Evolutionary conservation across 2,888 invertebrate species (phyloP).

Genomic region (Mantis religiosa): DNA sequence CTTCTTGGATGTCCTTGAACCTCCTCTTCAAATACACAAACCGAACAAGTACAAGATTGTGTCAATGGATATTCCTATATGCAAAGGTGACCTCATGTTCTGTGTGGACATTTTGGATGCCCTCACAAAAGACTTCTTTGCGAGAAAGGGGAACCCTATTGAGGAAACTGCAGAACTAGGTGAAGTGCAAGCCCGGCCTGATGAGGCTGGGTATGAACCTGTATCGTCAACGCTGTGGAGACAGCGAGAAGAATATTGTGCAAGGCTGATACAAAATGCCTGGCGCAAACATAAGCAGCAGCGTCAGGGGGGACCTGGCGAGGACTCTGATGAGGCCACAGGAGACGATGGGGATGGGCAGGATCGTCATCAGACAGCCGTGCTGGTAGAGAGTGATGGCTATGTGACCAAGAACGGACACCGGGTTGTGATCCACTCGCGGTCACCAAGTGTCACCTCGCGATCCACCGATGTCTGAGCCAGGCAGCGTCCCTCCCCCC

Average conservation of each 20-base stretch:
- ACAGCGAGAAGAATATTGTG: slow-evolving; percentile 95
- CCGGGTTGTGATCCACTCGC: slow-evolving; percentile 85
- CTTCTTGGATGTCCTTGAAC: slow-evolving; percentile 93
- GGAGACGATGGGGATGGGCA: slow-evolving; percentile 27
- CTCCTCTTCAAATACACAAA: slow-evolving; percentile 94
- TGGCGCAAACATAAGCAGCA: slow-evolving; percentile 85
- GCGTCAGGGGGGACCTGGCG: slow-evolving; percentile 54
- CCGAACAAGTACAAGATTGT: slow-evolving; percentile 99
- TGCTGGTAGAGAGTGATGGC: slow-evolving; percentile 78
- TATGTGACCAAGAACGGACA: slow-evolving; percentile 82
- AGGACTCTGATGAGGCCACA: slow-evolving; percentile 45
- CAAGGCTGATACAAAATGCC: slow-evolving; percentile 89
- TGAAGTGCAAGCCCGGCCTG: slow-evolving; percentile 79
- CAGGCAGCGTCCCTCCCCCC: slow-evolving; percentile 51
- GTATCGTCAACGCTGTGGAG: slow-evolving; percentile 93
- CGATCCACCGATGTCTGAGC: slow-evolving; percentile 82
- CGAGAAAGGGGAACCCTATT: slow-evolving; percentile 90
- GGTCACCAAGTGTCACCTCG: slow-evolving; percentile 81
- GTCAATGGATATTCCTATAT: slow-evolving; percentile 97
- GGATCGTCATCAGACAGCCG: slow-evolving; percentile 66
- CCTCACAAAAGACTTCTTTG: slow-evolving; percentile 97
- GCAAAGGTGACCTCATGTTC: slow-evolving; percentile 94
- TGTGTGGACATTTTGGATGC: slow-evolving; percentile 98
- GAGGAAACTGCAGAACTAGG: slow-evolving; percentile 85
- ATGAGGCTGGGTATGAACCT: slow-evolving; percentile 87